phyloP scores from a whole-genome alignment of 2,113 vertebrate genomes.

The Vireo altiloquus region DNA sequence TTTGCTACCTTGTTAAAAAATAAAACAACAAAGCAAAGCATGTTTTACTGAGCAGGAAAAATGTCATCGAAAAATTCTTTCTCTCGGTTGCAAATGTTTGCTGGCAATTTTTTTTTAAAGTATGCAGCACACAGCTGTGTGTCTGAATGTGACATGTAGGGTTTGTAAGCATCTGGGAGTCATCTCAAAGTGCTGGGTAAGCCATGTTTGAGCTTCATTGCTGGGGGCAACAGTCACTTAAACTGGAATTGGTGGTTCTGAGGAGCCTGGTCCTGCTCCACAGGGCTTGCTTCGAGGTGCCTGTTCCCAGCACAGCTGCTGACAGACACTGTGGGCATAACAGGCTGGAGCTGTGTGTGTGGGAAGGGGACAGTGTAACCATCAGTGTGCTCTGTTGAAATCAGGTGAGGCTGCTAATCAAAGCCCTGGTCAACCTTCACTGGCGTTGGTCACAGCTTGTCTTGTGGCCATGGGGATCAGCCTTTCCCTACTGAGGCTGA shows the following conservation, averaged over 20 bases:
- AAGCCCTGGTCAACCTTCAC: not conserved
- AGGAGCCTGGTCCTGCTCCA: not conserved
- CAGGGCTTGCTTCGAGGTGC: not conserved
- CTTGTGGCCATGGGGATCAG: not conserved
- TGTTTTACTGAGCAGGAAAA: not conserved
- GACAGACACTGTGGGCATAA: accelerated
- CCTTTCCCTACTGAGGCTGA: not conserved
- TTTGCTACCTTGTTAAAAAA: not conserved
- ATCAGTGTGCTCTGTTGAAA: not conserved
- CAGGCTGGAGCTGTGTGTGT: accelerated
- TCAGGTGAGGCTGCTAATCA: not conserved
- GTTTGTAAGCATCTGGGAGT: not conserved
- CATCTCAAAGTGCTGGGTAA: not conserved
- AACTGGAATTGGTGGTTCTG: not conserved
- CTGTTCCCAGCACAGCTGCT: not conserved
- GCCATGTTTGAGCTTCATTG: not conserved
- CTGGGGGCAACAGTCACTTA: not conserved
- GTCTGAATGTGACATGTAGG: not conserved
- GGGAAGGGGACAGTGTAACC: not conserved
- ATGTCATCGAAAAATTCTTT: not conserved
- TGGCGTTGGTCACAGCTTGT: not conserved
- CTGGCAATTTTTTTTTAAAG: not conserved
- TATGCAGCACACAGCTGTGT: not conserved
- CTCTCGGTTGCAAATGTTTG: not conserved
- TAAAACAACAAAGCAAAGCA: not conserved